Evolutionary conservation across 92 coral and sea anemone genomes (phyloP).

Genomic region (Metridium senile): DNA sequence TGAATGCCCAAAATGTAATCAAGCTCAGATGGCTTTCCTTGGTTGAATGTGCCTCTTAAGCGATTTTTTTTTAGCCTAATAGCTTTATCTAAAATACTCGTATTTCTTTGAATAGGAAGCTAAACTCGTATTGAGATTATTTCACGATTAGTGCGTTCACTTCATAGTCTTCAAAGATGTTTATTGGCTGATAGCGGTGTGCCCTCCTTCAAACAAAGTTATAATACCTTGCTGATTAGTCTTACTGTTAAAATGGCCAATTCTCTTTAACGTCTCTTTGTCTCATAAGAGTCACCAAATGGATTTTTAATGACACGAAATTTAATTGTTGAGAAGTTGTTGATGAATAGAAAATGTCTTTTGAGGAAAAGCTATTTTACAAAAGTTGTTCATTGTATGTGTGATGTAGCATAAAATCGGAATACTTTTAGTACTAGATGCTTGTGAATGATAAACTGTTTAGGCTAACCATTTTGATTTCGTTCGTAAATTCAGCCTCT

Average conservation of each 20-base stretch:
- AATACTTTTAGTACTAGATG: no score
- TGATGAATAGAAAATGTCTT: neutral
- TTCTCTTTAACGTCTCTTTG: slow-evolving; percentile 5
- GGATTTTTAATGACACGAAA: slow-evolving; percentile 34
- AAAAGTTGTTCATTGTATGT: no score
- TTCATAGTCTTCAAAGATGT: slow-evolving; percentile 21
- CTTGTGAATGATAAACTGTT: no score
- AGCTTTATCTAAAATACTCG: slow-evolving; percentile 35
- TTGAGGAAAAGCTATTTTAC: no score
- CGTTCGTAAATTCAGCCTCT: no score
- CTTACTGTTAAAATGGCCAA: slow-evolving; percentile 14
- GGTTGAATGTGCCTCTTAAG: neutral
- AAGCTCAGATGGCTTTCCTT: neutral
- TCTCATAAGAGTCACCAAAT: slow-evolving; percentile 26
- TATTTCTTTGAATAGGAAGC: slow-evolving; percentile 39
- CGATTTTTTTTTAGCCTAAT: slow-evolving; percentile 12
- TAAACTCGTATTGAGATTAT: slow-evolving; percentile 26
- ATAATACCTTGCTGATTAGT: slow-evolving; percentile 18
- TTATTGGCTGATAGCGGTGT: slow-evolving; percentile 37
- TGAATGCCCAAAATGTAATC: slow-evolving; percentile 10
- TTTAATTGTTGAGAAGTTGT: slow-evolving; percentile 21
- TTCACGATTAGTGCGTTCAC: slow-evolving; percentile 19
- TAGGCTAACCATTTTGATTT: no score
- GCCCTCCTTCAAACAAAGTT: slow-evolving; percentile 19
- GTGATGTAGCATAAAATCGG: no score